phyloP scores from a whole-genome alignment of 2,888 invertebrate genomes.

The Aelia acuminata region DNA sequence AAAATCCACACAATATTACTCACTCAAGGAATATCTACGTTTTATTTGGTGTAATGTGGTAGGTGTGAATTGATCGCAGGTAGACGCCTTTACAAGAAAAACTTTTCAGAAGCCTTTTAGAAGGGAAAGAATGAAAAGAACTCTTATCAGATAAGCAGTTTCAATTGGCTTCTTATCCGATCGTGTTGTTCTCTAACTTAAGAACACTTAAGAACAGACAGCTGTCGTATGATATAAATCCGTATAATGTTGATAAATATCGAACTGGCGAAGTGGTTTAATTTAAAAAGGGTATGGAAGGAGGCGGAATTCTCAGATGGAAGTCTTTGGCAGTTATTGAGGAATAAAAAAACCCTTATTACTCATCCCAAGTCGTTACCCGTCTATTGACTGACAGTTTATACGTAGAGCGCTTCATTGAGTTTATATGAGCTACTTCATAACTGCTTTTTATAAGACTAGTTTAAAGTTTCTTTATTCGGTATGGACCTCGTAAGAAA shows the following conservation, averaged over 20 bases:
- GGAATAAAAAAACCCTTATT: neutral
- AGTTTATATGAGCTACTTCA: neutral
- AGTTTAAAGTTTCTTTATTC: neutral
- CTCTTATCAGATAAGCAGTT: too few species aligned
- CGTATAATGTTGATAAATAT: neutral
- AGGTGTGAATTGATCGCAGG: too few species aligned
- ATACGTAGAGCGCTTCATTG: neutral
- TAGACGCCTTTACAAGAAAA: too few species aligned
- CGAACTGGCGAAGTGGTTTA: neutral
- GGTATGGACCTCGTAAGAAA: neutral
- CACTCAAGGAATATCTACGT: too few species aligned
- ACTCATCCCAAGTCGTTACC: neutral
- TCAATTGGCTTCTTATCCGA: too few species aligned
- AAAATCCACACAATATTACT: too few species aligned
- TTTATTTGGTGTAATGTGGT: too few species aligned
- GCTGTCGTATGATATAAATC: too few species aligned
- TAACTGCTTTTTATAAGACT: neutral
- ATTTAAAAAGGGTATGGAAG: neutral
- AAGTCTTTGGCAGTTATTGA: neutral
- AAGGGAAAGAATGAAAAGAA: too few species aligned
- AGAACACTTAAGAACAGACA: too few species aligned
- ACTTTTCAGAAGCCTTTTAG: too few species aligned
- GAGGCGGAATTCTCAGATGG: neutral
- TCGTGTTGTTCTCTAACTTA: too few species aligned
- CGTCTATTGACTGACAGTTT: neutral